Conservation (phyloP, 2,113 vertebrate genomes). For the Gyps fulvus region DNA sequence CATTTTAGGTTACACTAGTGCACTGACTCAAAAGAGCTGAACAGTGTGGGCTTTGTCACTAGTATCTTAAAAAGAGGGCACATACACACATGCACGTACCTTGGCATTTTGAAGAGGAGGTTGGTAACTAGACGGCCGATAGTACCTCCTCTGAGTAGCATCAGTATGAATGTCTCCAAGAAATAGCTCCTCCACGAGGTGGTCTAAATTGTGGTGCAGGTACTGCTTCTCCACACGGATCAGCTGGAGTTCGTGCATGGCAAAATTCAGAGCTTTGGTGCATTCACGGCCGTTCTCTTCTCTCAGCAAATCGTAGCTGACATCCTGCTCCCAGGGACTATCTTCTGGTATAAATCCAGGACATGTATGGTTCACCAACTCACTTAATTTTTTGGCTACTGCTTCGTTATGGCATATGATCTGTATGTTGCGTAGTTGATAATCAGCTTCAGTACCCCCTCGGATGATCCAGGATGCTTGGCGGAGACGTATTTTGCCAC, state of each 20-base stretch:
- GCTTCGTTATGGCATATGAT: constrained; percentile 83
- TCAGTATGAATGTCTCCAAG: constrained; percentile 94
- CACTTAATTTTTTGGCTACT: constrained; percentile 78
- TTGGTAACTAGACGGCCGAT: constrained; percentile 94
- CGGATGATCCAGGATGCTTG: constrained; percentile 97
- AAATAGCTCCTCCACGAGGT: constrained; percentile 93
- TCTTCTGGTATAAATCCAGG: constrained; percentile 70
- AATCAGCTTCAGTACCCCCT: constrained; percentile 92
- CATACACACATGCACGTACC: constrained; percentile 62
- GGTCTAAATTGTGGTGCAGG: constrained; percentile 87
- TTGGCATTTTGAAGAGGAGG: constrained; percentile 89
- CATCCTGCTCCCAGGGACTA: constrained; percentile 77
- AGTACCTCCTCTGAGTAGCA: constrained; percentile 86
- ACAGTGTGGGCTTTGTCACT: background rate
- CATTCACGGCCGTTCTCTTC: constrained; percentile 85
- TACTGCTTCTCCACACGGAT: constrained; percentile 93
- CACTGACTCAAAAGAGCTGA: background rate
- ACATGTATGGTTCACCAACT: constrained; percentile 81
- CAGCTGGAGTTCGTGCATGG: constrained; percentile 96
- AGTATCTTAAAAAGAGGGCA: background rate
- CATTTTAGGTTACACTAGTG: background rate
- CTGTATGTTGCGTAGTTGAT: constrained; percentile 84
- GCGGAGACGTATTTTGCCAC: constrained; percentile 86
- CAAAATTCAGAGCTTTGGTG: constrained; percentile 86
- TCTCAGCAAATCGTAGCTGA: constrained; percentile 83